Evolutionary conservation across 2,888 invertebrate genomes (phyloP).

Genomic region (Sarcophaga caerulescens): DNA sequence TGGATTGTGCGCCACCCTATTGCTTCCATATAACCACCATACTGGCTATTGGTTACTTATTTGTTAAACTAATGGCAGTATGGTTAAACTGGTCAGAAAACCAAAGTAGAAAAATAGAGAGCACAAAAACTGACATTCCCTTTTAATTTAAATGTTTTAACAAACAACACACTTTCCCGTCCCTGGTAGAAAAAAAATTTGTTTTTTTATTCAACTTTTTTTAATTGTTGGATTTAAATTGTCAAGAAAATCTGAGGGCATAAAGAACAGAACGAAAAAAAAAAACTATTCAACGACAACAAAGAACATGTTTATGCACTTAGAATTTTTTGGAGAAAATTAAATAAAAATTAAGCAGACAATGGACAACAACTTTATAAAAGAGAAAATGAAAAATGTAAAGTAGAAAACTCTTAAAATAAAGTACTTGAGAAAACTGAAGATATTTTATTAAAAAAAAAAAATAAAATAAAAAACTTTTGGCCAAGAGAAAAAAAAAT

Average conservation of each 20-base stretch:
- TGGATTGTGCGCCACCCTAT: neutral
- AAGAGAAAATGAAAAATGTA: neutral
- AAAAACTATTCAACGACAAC: neutral
- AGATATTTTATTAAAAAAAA: neutral
- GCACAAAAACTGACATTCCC: conserved; percentile 29
- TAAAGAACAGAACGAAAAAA: neutral
- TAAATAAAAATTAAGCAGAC: conserved; percentile 4
- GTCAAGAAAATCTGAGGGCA: conserved; percentile 20
- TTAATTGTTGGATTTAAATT: conserved; percentile 54
- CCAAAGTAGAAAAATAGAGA: neutral
- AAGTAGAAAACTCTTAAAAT: neutral
- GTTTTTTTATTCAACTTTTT: conserved; percentile 20
- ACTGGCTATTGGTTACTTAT: conserved; percentile 28
- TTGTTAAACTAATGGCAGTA: conserved; percentile 41
- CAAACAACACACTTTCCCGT: neutral
- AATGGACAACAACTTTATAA: neutral
- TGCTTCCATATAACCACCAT: neutral
- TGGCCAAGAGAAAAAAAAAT: no score
- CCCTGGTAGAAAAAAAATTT: neutral
- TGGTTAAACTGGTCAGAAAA: conserved; percentile 28
- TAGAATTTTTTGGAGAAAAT: conserved; percentile 29
- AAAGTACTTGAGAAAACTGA: neutral
- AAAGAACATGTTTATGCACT: conserved; percentile 53
- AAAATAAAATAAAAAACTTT: no score
- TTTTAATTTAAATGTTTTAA: conserved; percentile 52